Conservation (phyloP, 2,797 vertebrate species). For the Sebastes elongatus region DNA sequence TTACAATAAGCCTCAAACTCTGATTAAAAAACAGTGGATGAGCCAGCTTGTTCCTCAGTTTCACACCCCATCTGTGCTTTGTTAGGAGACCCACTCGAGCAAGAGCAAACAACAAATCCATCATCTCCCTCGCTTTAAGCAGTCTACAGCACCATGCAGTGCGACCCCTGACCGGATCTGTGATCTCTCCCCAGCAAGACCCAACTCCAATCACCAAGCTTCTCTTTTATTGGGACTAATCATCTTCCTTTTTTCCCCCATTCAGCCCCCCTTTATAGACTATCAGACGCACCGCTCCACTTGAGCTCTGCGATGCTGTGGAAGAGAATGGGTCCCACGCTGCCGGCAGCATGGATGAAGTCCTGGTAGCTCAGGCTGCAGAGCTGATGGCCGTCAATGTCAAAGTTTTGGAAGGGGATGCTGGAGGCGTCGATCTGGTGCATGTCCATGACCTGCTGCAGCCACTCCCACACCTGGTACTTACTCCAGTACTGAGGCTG, state of each 20-base stretch:
- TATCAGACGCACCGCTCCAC: conserved; percentile 86
- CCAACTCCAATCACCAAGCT: conserved; percentile 14
- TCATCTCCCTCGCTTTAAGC: conserved; percentile 46
- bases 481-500: conserved; percentile 97
- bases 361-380: conserved; percentile 93
- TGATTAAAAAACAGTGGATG: conserved; percentile 29
- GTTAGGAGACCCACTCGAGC: conserved; percentile 38
- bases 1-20: background rate
- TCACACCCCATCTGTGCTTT: conserved; percentile 54
- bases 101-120: conserved; percentile 68
- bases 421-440: conserved; percentile 94
- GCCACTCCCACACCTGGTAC: conserved; percentile 99
- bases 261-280: background rate
- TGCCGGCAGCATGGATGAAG: conserved; percentile 90
- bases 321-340: conserved; percentile 90
- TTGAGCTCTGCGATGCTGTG: conserved; percentile 93
- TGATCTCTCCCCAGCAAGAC: conserved; percentile 38
- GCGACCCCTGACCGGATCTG: conserved; percentile 37
- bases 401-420: conserved; percentile 95
- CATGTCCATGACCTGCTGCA: conserved; percentile 95
- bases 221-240: conserved; percentile 43
- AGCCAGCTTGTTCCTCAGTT: conserved; percentile 26
- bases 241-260: background rate
- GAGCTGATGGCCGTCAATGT: conserved; percentile 92
- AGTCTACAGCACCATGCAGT: conserved; percentile 19